These are phyloP conservation scores for Vespertilio murinus DNA, from an alignment of 2,797 vertebrate species.

Conservation along the genomic window DNA sequence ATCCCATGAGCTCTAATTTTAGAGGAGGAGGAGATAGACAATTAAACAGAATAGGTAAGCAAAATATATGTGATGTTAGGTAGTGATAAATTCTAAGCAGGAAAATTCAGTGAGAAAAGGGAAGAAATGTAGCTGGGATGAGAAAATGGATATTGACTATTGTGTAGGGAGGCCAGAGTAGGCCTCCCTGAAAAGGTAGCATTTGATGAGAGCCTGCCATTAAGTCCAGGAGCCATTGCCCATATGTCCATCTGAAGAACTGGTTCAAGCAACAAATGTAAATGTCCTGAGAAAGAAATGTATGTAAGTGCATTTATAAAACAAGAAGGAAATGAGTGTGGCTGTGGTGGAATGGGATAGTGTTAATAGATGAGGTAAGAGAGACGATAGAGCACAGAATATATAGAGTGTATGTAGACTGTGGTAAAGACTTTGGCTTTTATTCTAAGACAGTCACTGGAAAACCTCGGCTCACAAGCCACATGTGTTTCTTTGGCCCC, in stretches of 20 bases:
- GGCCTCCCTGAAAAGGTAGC: background rate
- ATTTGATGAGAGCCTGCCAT: background rate
- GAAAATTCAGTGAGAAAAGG: conserved; percentile 1
- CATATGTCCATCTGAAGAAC: background rate
- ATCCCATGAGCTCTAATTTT: background rate
- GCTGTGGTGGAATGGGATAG: no score
- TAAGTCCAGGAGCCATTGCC: background rate
- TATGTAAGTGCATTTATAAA: background rate
- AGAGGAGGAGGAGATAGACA: background rate
- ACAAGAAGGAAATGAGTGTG: background rate
- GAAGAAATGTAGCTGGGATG: background rate
- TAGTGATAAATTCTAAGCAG: background rate
- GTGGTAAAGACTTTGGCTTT: background rate
- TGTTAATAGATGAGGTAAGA: background rate
- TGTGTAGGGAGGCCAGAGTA: background rate
- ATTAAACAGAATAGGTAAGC: background rate
- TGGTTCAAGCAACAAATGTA: background rate
- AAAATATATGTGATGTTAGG: background rate
- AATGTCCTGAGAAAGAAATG: background rate
- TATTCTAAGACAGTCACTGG: background rate
- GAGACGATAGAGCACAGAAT: background rate
- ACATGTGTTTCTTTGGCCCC: no score
- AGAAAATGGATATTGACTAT: background rate
- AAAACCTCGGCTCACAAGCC: no score
- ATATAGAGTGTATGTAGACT: background rate